phyloP scores from a whole-genome alignment of 1,140 invertebrate species.

The Sitophilus oryzae region DNA sequence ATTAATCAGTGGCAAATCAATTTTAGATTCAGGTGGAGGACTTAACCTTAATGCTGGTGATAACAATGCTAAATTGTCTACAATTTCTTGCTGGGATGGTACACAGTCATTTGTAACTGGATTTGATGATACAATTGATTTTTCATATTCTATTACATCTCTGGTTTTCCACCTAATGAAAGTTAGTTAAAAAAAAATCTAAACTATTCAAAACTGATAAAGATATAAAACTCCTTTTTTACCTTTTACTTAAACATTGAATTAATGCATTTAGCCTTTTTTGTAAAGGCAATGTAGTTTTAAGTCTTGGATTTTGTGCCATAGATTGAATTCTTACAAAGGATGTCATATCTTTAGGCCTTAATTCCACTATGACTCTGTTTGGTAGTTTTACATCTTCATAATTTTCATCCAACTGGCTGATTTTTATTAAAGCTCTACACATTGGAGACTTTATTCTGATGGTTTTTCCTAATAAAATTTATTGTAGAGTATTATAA shows the following conservation, averaged over 20 bases:
- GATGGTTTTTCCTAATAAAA: constrained; percentile 56
- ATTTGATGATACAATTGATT: constrained; percentile 29
- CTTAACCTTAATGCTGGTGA: constrained; percentile 44
- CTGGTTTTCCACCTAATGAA: constrained; percentile 23
- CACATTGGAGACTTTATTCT: constrained; percentile 89
- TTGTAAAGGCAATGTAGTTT: constrained; percentile 67
- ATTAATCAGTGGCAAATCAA: constrained; percentile 64
- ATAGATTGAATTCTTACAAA: constrained; percentile 79
- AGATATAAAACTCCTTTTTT: constrained; percentile 53
- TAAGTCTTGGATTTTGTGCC: constrained; percentile 86
- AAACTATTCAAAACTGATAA: constrained; percentile 32
- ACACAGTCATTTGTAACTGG: constrained; percentile 28
- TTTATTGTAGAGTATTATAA: neutral
- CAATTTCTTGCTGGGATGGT: constrained; percentile 26
- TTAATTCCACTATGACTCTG: constrained; percentile 70
- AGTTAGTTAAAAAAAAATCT: neutral
- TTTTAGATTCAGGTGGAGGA: constrained; percentile 52
- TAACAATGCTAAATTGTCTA: constrained; percentile 24
- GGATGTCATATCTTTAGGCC: constrained; percentile 68
- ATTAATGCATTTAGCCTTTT: constrained; percentile 67
- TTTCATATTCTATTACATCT: constrained; percentile 32
- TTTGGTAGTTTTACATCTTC: constrained; percentile 74
- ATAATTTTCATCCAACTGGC: constrained; percentile 78
- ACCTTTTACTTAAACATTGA: constrained; percentile 65
- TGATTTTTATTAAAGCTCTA: constrained; percentile 78